phyloP scores from a whole-genome alignment of 1,140 invertebrate species.

The Macrobrachium nipponense region DNA sequence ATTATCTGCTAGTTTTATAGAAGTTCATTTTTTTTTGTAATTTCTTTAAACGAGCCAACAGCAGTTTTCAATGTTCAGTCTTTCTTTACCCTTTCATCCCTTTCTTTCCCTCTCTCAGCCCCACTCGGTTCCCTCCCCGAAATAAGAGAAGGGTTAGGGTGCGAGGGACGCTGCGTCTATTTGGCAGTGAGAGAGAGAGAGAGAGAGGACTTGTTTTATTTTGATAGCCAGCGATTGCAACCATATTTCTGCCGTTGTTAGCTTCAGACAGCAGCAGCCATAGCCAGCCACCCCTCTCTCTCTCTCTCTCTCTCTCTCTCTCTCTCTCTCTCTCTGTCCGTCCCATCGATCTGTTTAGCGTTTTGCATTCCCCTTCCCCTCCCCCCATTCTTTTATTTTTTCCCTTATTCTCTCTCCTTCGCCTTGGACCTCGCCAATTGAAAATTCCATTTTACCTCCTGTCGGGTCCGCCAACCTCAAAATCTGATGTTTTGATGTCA shows the following conservation, averaged over 20 bases:
- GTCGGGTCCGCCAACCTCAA: constrained; percentile 29
- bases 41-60: not conserved
- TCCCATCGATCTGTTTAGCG: not conserved
- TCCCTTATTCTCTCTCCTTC: constrained; percentile 7
- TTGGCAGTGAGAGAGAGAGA: too few relatives aligned
- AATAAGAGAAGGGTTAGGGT: not conserved
- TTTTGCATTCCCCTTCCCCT: not conserved
- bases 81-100: not conserved
- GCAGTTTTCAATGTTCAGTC: not conserved
- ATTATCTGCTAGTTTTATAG: too few relatives aligned
- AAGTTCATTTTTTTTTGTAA: not conserved
- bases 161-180: not conserved
- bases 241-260: constrained; percentile 46
- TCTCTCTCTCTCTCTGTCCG: too few relatives aligned
- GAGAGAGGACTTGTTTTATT: constrained; percentile 50
- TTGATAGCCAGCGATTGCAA: constrained; percentile 34
- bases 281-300: not conserved
- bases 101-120: not conserved
- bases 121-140: not conserved
- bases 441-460: constrained; percentile 5
- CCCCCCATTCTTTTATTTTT: constrained; percentile 12
- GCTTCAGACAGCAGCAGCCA: not conserved
- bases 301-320: too few relatives aligned
- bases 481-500: constrained; percentile 51
- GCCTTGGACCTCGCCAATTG: constrained; percentile 5